Percentiles rank a stretch among this genome's conserved stretches.
Conservation (phyloP, 2,797 vertebrate species). For the Premnoplex brunnescens region DNA sequence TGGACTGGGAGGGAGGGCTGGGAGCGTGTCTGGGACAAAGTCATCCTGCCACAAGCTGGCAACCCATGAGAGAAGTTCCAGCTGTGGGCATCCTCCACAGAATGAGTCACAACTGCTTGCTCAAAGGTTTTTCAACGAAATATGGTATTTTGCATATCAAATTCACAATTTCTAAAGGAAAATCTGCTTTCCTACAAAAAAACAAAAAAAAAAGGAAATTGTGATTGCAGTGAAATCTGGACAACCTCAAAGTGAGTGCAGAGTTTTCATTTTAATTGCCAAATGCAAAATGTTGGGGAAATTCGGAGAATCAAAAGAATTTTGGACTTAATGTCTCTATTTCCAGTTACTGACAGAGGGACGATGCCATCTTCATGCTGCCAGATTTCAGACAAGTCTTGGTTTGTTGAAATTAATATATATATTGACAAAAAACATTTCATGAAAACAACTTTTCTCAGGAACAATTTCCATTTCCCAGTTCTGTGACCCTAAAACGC, state of each 20-base stretch:
- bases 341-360: background rate
- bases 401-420: background rate
- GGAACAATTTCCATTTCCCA: conserved; percentile 46
- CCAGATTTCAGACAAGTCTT: background rate
- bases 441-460: conserved; percentile 12
- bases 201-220: background rate
- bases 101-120: background rate
- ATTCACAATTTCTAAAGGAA: background rate
- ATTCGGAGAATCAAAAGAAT: background rate
- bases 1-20: background rate
- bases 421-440: background rate
- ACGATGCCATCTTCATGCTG: background rate
- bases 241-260: background rate
- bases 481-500: background rate
- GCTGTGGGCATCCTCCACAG: background rate
- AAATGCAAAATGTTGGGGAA: background rate
- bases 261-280: background rate
- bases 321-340: background rate
- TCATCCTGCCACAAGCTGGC: background rate
- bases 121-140: background rate
- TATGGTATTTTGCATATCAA: background rate
- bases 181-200: background rate
- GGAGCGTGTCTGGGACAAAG: background rate
- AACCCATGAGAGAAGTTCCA: background rate
- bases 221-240: background rate